Conservation (phyloP, 2,113 vertebrate species). For the Ramphastos sulfuratus region DNA sequence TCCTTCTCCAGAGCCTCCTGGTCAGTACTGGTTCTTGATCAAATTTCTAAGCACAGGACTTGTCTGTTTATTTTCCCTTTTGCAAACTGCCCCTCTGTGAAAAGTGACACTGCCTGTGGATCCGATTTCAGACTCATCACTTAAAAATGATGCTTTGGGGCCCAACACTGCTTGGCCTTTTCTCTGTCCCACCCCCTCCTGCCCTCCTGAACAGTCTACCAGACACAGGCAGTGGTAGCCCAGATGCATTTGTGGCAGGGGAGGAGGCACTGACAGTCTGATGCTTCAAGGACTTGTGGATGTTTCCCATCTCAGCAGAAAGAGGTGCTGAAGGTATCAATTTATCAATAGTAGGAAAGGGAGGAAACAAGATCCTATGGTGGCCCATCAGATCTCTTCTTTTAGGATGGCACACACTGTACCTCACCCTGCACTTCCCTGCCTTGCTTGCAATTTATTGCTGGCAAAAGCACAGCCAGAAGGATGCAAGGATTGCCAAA, state of each 20-base stretch:
- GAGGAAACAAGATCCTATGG: not conserved
- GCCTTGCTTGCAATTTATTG: not conserved
- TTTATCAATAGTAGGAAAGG: not conserved
- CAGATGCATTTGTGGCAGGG: not conserved
- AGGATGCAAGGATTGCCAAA: not conserved
- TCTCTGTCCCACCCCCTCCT: not conserved
- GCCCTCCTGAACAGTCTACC: not conserved
- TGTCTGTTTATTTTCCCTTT: not conserved
- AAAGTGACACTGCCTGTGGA: not conserved
- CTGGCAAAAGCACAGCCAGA: not conserved
- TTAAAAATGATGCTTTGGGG: not conserved
- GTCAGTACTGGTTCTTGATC: not conserved
- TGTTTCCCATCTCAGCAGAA: not conserved
- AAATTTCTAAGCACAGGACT: not conserved
- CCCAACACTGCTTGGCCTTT: not conserved
- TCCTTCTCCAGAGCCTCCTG: not conserved
- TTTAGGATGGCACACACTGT: no score
- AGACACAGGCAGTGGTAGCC: not conserved
- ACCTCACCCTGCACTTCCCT: not conserved
- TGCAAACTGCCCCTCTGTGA: not conserved
- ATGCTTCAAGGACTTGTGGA: not conserved
- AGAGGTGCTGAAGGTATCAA: not conserved
- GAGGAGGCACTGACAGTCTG: not conserved
- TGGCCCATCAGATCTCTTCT: not conserved
- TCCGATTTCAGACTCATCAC: slow-evolving; percentile 31